Percentiles rank a stretch among this genome's conserved stretches.
Evolutionary conservation across 2,797 vertebrate species (phyloP).

Genomic region (Phyllotis vaccarum): DNA sequence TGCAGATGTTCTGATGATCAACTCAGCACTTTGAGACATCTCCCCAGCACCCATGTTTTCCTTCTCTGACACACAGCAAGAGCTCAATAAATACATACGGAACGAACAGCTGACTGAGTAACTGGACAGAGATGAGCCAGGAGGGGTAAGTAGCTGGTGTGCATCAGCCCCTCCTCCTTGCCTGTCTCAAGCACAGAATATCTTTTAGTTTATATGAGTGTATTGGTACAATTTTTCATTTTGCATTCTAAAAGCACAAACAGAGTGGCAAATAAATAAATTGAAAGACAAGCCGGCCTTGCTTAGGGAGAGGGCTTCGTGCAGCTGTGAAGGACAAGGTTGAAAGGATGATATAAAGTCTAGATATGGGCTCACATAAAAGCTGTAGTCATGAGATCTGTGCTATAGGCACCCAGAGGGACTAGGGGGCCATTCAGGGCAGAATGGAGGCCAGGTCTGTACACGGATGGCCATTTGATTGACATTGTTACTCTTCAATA

Average conservation of each 20-base stretch:
- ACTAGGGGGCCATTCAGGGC: not conserved
- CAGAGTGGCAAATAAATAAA: not conserved
- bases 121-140: no score
- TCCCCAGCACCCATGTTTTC: not conserved
- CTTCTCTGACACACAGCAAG: not conserved
- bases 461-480: not conserved
- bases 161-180: not conserved
- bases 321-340: not conserved
- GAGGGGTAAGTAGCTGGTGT: rapidly evolving
- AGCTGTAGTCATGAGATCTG: rapidly evolving
- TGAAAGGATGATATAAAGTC: not conserved
- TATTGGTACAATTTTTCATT: not conserved
- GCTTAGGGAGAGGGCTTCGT: not conserved
- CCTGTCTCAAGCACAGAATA: no score
- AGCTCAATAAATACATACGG: not conserved
- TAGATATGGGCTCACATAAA: not conserved
- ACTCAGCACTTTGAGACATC: not conserved
- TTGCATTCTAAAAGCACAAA: not conserved
- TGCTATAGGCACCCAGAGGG: not conserved
- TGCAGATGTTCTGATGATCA: not conserved
- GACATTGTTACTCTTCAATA: not conserved
- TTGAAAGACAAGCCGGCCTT: not conserved
- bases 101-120: not conserved
- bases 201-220: not conserved
- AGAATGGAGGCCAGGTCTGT: not conserved